These are phyloP conservation scores for Archocentrus centrarchus DNA, from an alignment of 2,113 vertebrate species.

Conservation along the genomic window DNA sequence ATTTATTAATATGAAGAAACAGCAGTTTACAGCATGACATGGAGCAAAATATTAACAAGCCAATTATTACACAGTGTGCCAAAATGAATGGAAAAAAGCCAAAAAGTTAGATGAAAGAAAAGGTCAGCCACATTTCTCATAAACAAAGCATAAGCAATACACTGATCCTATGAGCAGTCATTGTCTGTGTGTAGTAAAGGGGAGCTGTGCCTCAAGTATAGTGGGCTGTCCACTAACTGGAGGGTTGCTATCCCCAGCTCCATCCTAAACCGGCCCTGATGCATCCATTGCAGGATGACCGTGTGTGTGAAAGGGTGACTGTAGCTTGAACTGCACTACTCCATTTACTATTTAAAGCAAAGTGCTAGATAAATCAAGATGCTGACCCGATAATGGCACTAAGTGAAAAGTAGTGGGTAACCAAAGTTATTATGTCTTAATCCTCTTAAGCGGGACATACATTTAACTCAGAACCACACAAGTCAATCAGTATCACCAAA, in stretches of 20 bases:
- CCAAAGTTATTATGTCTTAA: not conserved
- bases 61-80: not conserved
- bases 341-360: not conserved
- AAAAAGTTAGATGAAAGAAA: not conserved
- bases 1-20: conserved; percentile 2
- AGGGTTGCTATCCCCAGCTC: not conserved
- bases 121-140: not conserved
- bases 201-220: too few relatives aligned
- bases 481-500: not conserved
- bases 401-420: not conserved
- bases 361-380: not conserved
- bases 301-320: not conserved
- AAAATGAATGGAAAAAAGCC: not conserved
- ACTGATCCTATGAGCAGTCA: not conserved
- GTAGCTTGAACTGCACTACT: not conserved
- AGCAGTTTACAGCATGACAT: not conserved
- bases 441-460: not conserved
- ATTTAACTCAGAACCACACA: not conserved
- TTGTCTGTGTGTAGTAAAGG: not conserved
- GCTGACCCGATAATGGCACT: not conserved
- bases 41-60: not conserved
- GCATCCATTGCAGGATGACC: not conserved
- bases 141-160: not conserved
- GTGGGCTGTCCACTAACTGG: not conserved
- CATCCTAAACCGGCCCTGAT: not conserved